Conservation (phyloP, 2,797 vertebrate species). For the Tinamus major region DNA sequence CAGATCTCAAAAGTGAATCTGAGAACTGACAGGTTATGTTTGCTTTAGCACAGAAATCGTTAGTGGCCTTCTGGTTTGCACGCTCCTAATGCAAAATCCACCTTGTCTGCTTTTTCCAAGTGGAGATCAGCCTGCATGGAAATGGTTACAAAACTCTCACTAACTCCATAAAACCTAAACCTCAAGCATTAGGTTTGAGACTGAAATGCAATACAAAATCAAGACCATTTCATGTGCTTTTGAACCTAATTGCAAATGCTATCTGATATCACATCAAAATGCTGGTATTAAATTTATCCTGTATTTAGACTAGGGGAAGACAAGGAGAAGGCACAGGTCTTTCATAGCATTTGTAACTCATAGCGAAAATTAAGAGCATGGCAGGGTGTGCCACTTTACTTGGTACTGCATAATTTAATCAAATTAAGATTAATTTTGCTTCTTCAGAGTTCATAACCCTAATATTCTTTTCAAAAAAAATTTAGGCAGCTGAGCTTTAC, state of each 20-base stretch:
- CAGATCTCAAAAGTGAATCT: background rate
- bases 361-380: background rate
- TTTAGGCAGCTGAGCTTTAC: background rate
- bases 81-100: background rate
- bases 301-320: rapidly evolving
- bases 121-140: background rate
- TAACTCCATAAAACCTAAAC: background rate
- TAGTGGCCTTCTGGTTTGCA: background rate
- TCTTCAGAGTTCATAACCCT: background rate
- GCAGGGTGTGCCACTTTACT: background rate
- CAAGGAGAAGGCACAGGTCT: background rate
- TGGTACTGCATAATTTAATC: background rate
- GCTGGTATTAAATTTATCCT: background rate
- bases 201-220: background rate
- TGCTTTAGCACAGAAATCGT: background rate
- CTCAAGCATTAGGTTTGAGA: background rate
- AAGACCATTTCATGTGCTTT: background rate
- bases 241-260: background rate
- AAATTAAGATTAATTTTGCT: background rate
- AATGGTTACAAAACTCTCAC: background rate
- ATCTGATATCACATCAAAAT: background rate
- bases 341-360: background rate
- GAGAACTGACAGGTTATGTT: background rate
- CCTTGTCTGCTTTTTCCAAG: background rate
- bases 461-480: background rate